Base-by-base conservation (phyloP, 2,797 vertebrate genomes). In the Antrozous pallidus region DNA sequence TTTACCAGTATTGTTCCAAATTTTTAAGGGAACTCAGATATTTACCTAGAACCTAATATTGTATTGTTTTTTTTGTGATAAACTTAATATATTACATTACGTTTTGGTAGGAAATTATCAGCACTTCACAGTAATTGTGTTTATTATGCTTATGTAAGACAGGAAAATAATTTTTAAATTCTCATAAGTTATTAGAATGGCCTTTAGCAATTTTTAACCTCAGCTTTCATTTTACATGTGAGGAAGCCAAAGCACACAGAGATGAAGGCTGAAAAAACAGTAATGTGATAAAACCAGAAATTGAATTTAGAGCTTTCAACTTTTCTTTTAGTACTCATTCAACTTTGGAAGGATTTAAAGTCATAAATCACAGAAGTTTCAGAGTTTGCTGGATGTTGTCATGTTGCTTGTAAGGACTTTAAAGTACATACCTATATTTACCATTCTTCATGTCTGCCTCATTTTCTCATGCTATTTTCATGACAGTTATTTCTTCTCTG, bases 91-190 rank as follows among this genome's bases (percentile, higher is more conserved):
- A 28, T 56, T 70, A 38, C 9, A 28, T 78, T 56, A 24, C n/a
- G 84, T 85, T 93, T 65, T 67, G 18, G n/a, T 26, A 49, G 79
- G 16, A 26, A 61, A 73, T 87, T 94, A 33, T 38, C n/a, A 95
- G 36, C 28, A 49, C 8, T 8, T 88, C 18, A 58, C 18, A 4
- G 1, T 78, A 54, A 69, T 77, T 88, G 65, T 90, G 18, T 47
- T 93, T 84, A 31, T 49, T 88, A 33, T 73, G 70, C 14, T 94
- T 73, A 4, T 51, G 26, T 3, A 16, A 79, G 28, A 81, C 75
- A 91, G 45, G 24, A 82, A 47, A 28, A 84, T 6, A 18, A 31
- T 65, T 78, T 86, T 80, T 14, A 61, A 77, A 79, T 47, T 85
- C 36, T 74, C 40, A 1, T 20, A 75, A 54, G 6, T 90, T 86